Conservation (phyloP, 1,140 invertebrate species). For the Glossosoma conforme region DNA sequence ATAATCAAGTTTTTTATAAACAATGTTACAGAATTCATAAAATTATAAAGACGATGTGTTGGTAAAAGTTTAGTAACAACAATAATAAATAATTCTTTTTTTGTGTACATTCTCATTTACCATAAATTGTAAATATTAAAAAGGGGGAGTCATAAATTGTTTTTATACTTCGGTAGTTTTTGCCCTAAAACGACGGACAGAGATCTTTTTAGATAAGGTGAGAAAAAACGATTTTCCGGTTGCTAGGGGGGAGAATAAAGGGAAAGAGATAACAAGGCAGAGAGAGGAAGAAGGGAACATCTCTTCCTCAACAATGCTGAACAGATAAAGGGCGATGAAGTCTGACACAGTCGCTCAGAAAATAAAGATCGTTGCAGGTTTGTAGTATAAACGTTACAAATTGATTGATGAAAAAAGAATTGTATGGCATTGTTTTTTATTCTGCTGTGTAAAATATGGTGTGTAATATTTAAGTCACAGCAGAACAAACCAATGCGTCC, state of each 20-base stretch:
- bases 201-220: constrained; percentile 26
- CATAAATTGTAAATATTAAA: constrained; percentile 22
- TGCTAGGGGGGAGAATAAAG: constrained; percentile 6
- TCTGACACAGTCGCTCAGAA: constrained; percentile 9
- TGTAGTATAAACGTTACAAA: too few species aligned
- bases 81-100: too few species aligned
- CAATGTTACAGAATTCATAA: too few species aligned
- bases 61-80: too few species aligned
- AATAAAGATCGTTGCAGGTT: constrained; percentile 1
- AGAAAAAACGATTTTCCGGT: constrained; percentile 26
- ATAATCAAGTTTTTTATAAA: too few species aligned
- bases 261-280: constrained; percentile 1
- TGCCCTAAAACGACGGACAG: constrained; percentile 1
- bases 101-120: too few species aligned
- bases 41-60: too few species aligned
- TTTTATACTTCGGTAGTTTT: constrained; percentile 26
- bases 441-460: too few species aligned
- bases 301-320: neutral
- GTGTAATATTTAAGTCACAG: too few species aligned
- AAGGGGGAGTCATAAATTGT: constrained; percentile 26
- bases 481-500: too few species aligned
- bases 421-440: too few species aligned
- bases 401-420: too few species aligned
- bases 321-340: constrained; percentile 7
- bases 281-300: neutral